Base-by-base conservation (phyloP, 1,140 invertebrate genomes). In the Trichomalopsis sarcophagae region DNA sequence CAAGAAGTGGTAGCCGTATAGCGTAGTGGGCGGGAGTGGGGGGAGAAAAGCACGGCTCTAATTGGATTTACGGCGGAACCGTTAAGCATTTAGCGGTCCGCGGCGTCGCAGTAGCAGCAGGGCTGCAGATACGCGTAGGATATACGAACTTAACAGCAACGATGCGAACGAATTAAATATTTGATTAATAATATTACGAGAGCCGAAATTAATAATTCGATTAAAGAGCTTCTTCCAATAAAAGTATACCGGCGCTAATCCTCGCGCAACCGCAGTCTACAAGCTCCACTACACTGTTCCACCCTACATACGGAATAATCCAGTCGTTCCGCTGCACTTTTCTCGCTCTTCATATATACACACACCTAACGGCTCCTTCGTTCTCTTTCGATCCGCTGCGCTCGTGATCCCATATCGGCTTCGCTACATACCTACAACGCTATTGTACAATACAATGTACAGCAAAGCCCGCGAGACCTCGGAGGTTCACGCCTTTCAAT, bases 71-170 rank as follows among this genome's bases (percentile, higher is more conserved):
- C 85, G 40, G 73, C 4, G 36, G 68, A 73, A 88, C 85, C 84
- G 87, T 89, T 88, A 87, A 87, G 68, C 80, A 73, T 89, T 89
- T 89, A 89, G 84, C 87, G 88, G 87, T 86, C 44, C 84, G 82
- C 83, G 87, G 85, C 86, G 87, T 88, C 81, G 33, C 33, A 36
- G 27, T 50, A 68, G 21, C 55, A 33, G 23, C 74, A 21, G n/a
- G 23, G 33, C 73, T 50, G 6, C 11, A 11, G 55, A 3, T 17
- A 11, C 55, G 14, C 11, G 55, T n/a, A 6, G 55, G 13, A 17
- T 62, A 13, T 27, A 27, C 21, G 9, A 17, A 21, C 0, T 40
- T 40, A 40, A n/a, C 14, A 17, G 55, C 21, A 62, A 62, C 55
- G 11, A 62, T 17, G 55, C 11, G 11, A 11, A 62, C 21, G 21